Base-by-base conservation (phyloP, 2,888 invertebrate species). In the Myathropa florea region DNA sequence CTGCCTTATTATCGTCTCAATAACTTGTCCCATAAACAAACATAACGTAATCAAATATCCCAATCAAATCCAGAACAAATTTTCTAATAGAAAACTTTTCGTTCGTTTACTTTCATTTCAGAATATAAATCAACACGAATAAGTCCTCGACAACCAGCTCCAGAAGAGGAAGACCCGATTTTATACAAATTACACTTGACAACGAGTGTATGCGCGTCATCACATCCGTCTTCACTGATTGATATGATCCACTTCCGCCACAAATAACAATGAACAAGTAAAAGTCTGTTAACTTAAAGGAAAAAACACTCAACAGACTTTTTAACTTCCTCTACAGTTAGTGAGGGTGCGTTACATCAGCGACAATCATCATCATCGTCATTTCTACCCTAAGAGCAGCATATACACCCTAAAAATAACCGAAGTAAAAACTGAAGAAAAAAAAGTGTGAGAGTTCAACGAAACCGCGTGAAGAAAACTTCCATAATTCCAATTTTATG, bases 401-500 rank as follows among this genome's bases (percentile, higher is more conserved):
- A 2, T 18, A 53, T 18, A 64, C n/a, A n/a, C 12, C 33, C 30
- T 12, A 1, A 60, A 33, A 12, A 33, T 12, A 33, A 33, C 2
- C 7, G 10, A 30, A 30, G 10, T 30, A 60, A n/a, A n/a, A n/a
- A 23, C 24, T 39, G 14, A n/a, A n/a, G n/a, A 46, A n/a, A 9
- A 2, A 14, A 12, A 55, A 39, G 64, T 46, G 60, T 60, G 67
- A 23, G 53, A 63, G 39, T 24, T 36, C 46, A 21, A 18, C 30
- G 18, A 12, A 75, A 75, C 24, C 55, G 30, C 57, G 18, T 39
- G 28, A 28, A 57, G 30, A 30, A 64, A 77, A 75, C 78, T 86
- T 83, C 39, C 72, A 83, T 83, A 79, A 83, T 79, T 86, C 46
- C 73, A 76, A 86, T 65, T 86, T 86, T 75, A 71, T 83, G 78